Percentiles rank a stretch among this genome's conserved stretches.
These are phyloP conservation scores for Hippocampus zosterae DNA, from an alignment of 2,113 vertebrate genomes.

Conservation along the genomic window DNA sequence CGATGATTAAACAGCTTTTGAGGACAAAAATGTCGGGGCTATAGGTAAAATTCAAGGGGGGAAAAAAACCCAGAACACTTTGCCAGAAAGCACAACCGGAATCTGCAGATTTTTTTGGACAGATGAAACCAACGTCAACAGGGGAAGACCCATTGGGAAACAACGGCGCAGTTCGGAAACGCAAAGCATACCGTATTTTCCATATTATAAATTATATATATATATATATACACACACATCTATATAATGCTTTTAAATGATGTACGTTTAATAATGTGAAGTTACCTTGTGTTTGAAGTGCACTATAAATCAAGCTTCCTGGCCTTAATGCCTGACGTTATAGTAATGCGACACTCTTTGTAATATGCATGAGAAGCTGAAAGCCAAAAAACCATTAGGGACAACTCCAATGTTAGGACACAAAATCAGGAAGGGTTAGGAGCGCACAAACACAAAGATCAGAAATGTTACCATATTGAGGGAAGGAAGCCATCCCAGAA, in stretches of 20 bases:
- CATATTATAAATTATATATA: too few species aligned
- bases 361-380: not conserved
- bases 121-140: not conserved
- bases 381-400: not conserved
- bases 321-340: too few species aligned
- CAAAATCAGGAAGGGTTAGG: not conserved
- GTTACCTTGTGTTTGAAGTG: too few species aligned
- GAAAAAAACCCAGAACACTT: too few species aligned
- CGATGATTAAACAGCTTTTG: not conserved
- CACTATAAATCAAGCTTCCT: too few species aligned
- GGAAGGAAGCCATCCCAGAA: conserved; percentile 54
- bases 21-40: not conserved
- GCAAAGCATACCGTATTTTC: not conserved
- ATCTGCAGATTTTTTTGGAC: not conserved
- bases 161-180: not conserved
- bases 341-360: not conserved
- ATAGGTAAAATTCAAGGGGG: not conserved
- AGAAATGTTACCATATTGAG: not conserved
- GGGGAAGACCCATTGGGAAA: not conserved
- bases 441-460: conserved; percentile 1
- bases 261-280: too few species aligned
- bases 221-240: too few species aligned
- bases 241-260: too few species aligned
- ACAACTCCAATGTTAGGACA: not conserved
- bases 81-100: not conserved